A percentile compares a stretch with the other conserved stretches of the same genome.
phyloP scores from a whole-genome alignment of 2,797 vertebrate species.

The Halcyon chelicuti region DNA sequence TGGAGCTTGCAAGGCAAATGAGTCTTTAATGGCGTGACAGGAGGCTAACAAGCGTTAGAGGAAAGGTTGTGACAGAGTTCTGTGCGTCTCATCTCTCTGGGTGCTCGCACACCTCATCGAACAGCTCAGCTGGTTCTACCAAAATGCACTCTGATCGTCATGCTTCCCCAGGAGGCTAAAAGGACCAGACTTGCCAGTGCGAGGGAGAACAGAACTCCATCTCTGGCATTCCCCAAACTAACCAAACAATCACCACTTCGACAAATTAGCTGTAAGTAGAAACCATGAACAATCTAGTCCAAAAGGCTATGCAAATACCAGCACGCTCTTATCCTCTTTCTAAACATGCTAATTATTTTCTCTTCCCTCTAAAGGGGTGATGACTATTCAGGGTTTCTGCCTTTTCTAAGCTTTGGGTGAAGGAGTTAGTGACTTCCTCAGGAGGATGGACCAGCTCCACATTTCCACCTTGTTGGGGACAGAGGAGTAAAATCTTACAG shows the following conservation, averaged over 20 bases:
- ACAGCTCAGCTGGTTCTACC: background rate
- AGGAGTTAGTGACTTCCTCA: background rate
- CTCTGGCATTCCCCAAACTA: background rate
- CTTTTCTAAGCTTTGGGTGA: background rate
- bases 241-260: background rate
- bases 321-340: background rate
- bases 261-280: background rate
- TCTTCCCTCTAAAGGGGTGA: background rate
- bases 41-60: background rate
- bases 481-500: background rate
- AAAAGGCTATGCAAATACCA: background rate
- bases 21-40: background rate
- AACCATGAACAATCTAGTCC: background rate
- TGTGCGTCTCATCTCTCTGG: background rate
- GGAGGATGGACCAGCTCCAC: background rate
- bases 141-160: rapidly evolving
- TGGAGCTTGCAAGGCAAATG: background rate
- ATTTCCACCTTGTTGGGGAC: background rate
- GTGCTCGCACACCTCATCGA: background rate
- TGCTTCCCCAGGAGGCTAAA: background rate
- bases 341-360: background rate
- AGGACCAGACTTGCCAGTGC: background rate
- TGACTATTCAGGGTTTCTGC: background rate
- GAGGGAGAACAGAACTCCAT: background rate
- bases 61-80: background rate